Base-by-base conservation (phyloP, 2,888 invertebrate genomes). In the Trissonchulus latispiculum region DNA sequence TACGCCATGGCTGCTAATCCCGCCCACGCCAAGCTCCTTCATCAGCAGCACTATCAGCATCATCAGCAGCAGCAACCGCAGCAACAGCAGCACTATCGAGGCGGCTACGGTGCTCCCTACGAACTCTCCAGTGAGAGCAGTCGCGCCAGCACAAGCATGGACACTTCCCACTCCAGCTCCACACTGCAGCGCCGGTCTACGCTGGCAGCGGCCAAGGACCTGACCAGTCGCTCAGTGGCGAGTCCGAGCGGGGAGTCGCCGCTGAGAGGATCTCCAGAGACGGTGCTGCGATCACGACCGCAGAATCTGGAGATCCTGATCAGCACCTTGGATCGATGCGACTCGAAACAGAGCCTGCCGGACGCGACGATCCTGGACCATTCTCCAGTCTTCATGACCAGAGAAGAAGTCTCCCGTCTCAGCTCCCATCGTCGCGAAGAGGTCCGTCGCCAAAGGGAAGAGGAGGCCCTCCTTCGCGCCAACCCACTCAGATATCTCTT, bases 261-360 rank as follows among this genome's bases (percentile, higher is more conserved):
- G 74, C 69, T 36, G 70, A 67, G 15, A 75, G 70, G 61, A 74
- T 62, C 18, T 61, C 73, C 72, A 72, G 76, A 69, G 77, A 78
- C 69, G 71, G 78, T 73, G 75, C 74, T 59, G 33, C 69, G 29
- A 70, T 35, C 28, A 61, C 76, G 15, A 15, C 29, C 36, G 23
- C 61, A 18, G 71, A 70, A 59, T 70, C 70, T 70, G 78, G 35
- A 70, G 78, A 66, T 78, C 61, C 37, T 59, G 28, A 31, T 36
- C 29, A 68, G 72, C 35, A 36, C 71, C 61, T 61, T 75, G 90
- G 83, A 83, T 80, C 88, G 90, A 80, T 87, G 93, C 80, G 92
- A 92, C 86, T 89, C 93, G 80, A 94, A 95, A 87, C 97, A 97
- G 86, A 96, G 95, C 79, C 89, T 99, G 86, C 97, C 97, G 72